Conservation (phyloP, 2,797 vertebrate species). For the Poeciliopsis paucimaculata region DNA sequence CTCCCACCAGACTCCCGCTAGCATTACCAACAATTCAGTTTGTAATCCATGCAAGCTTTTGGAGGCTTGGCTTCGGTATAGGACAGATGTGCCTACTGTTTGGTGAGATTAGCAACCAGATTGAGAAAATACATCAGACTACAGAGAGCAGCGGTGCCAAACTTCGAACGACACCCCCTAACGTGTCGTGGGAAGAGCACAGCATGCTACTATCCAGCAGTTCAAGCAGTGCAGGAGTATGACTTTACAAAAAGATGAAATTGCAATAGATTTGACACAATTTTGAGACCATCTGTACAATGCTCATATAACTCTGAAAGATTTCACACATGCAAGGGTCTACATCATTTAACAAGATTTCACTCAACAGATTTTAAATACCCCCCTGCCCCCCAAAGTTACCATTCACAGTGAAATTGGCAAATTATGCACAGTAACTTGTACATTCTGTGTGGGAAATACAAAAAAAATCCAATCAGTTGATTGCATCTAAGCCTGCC, state of each 20-base stretch:
- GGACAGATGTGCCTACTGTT: slow-evolving; percentile 72
- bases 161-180: slow-evolving; percentile 30
- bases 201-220: slow-evolving; percentile 4
- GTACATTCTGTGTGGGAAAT: not conserved
- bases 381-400: not conserved
- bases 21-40: slow-evolving; percentile 64
- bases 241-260: not conserved
- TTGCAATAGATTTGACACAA: not conserved
- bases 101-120: slow-evolving; percentile 73
- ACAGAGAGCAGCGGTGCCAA: slow-evolving; percentile 40
- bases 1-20: slow-evolving; percentile 54
- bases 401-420: not conserved
- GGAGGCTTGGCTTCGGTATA: slow-evolving; percentile 61
- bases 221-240: not conserved
- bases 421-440: not conserved
- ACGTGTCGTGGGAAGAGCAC: slow-evolving; percentile 29
- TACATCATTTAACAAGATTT: not conserved
- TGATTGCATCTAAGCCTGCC: not conserved
- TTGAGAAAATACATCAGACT: slow-evolving; percentile 70
- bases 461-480: slow-evolving; percentile 4
- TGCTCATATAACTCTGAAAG: not conserved
- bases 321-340: not conserved
- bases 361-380: not conserved
- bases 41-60: slow-evolving; percentile 72
- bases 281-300: slow-evolving; percentile 3